phyloP scores from a whole-genome alignment of 2,888 invertebrate genomes.

The Leptinotarsa haldemani region DNA sequence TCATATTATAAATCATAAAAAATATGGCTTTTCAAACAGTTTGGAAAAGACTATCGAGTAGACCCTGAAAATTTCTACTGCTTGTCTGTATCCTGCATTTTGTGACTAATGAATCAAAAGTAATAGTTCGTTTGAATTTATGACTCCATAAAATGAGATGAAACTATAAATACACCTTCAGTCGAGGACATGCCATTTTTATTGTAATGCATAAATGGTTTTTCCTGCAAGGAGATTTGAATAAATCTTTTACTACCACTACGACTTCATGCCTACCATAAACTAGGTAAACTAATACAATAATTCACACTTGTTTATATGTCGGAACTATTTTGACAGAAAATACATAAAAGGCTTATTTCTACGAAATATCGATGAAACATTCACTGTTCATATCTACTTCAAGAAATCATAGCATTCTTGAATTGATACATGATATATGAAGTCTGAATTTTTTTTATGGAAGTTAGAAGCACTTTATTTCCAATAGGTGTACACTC shows the following conservation, averaged over 20 bases:
- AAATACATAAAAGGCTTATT: background rate
- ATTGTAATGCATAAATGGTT: slow-evolving; percentile 26
- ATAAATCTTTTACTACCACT: slow-evolving; percentile 33
- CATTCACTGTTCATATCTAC: background rate
- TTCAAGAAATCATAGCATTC: background rate
- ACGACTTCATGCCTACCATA: slow-evolving; percentile 10
- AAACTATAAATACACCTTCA: slow-evolving; percentile 19
- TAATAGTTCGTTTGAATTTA: slow-evolving; percentile 20
- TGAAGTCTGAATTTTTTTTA: background rate
- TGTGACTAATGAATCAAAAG: background rate
- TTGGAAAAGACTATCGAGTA: background rate
- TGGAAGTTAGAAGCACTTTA: too few relatives aligned
- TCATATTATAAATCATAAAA: background rate
- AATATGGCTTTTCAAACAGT: background rate
- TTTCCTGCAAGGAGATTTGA: slow-evolving; percentile 28
- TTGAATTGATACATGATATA: background rate
- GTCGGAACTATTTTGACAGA: background rate
- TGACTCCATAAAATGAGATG: slow-evolving; percentile 25
- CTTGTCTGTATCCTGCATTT: slow-evolving; percentile 13
- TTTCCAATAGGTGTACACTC: too few relatives aligned
- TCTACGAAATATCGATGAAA: background rate
- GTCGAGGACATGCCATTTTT: slow-evolving; percentile 28
- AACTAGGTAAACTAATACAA: slow-evolving; percentile 11
- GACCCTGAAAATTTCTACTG: background rate
- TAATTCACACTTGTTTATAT: background rate